phyloP scores from a whole-genome alignment of 92 coral and sea anemone genomes.

The Palythoa caribaeorum region DNA sequence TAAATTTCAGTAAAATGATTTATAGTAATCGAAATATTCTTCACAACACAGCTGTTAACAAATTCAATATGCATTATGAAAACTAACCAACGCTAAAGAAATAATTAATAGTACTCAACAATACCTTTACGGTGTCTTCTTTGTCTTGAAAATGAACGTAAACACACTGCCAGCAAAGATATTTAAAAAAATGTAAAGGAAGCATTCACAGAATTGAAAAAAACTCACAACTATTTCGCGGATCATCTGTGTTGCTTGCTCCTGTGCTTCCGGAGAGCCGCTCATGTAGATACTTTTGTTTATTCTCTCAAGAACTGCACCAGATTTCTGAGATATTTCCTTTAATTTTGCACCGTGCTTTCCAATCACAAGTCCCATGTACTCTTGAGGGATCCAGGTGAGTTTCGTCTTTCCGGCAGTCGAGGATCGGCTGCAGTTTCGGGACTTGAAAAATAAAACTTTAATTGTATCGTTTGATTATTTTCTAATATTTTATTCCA shows the following conservation, averaged over 20 bases:
- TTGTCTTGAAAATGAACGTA: no score
- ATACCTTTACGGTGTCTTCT: no score
- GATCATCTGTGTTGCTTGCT: constrained; percentile 6
- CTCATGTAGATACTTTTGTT: constrained; percentile 15
- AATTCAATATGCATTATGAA: no score
- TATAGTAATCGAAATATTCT: no score
- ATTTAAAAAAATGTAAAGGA: no score
- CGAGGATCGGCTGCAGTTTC: constrained; percentile 16
- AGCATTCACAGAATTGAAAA: no score
- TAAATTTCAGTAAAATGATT: no score
- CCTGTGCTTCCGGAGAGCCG: constrained; percentile 28
- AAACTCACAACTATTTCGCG: not conserved
- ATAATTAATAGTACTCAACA: not conserved
- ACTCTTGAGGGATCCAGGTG: constrained; percentile 10
- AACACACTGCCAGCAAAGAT: no score
- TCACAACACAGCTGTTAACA: no score
- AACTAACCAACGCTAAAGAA: not conserved
- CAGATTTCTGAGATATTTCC: constrained; percentile 25
- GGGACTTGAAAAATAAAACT: not conserved
- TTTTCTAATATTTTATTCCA: not conserved
- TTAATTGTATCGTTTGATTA: not conserved
- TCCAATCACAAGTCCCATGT: constrained; percentile 35
- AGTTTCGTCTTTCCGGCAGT: constrained; percentile 35
- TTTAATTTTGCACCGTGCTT: constrained; percentile 20
- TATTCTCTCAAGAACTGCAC: constrained; percentile 29